Conservation (phyloP, 2,113 vertebrate species). For the Lota lota region DNA sequence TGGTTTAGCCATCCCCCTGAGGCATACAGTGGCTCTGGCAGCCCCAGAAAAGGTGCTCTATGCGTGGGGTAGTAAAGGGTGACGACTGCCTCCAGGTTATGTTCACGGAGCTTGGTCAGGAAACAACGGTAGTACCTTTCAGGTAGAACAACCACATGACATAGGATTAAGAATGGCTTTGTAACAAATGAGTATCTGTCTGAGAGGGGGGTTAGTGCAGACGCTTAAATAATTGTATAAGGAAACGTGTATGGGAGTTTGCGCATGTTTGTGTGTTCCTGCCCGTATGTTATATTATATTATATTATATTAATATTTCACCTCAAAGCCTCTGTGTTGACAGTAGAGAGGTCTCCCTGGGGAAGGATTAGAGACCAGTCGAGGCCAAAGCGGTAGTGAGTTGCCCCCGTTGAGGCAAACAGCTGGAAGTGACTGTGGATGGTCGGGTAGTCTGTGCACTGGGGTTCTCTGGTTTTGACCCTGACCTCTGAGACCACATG, state of each 20-base stretch:
- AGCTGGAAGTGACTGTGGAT: constrained; percentile 81
- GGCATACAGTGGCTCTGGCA: constrained; percentile 75
- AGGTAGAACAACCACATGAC: constrained; percentile 12
- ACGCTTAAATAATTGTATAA: neutral
- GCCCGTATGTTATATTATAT: too few species aligned
- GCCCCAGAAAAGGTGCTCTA: constrained; percentile 68
- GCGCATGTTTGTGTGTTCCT: too few species aligned
- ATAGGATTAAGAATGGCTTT: neutral
- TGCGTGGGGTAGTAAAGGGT: constrained; percentile 87
- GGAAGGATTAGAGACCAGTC: constrained; percentile 91
- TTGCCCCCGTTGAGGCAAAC: constrained; percentile 78
- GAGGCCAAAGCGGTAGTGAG: constrained; percentile 89
- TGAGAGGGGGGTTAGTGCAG: neutral
- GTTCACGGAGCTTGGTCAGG: constrained; percentile 78
- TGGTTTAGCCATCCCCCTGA: constrained; percentile 86
- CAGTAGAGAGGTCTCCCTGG: constrained; percentile 71
- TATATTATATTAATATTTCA: constrained; percentile 16
- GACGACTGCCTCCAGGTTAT: constrained; percentile 75
- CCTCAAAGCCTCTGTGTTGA: constrained; percentile 80
- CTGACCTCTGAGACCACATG: constrained; percentile 77
- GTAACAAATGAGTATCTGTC: neutral
- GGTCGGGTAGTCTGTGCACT: constrained; percentile 88
- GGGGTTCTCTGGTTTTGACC: constrained; percentile 78
- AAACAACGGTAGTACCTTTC: constrained; percentile 86
- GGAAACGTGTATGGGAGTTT: neutral